These are phyloP conservation scores for Timema podura DNA, from an alignment of 2,888 invertebrate species.

Conservation along the genomic window DNA sequence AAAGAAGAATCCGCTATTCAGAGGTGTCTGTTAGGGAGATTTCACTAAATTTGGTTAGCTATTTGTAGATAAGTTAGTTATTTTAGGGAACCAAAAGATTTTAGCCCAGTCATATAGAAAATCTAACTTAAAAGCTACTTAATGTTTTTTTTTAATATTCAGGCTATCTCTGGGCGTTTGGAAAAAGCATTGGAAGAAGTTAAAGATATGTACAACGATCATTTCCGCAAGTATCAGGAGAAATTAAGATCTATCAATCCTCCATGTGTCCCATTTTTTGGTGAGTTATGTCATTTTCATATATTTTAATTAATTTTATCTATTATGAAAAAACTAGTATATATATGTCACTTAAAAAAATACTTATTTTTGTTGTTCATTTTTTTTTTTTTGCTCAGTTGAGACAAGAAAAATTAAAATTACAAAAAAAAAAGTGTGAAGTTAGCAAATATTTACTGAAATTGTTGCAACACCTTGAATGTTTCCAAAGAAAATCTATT, in stretches of 20 bases:
- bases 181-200: slow-evolving; percentile 83
- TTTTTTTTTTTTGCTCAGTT: neutral
- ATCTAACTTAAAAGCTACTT: neutral
- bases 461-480: too few relatives aligned
- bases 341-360: neutral
- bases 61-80: too few relatives aligned
- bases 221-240: slow-evolving; percentile 89
- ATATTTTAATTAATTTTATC: slow-evolving; percentile 5
- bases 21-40: too few relatives aligned
- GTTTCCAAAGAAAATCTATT: too few relatives aligned
- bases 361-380: neutral
- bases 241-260: slow-evolving; percentile 94
- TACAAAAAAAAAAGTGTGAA: too few relatives aligned
- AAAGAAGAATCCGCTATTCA: too few relatives aligned
- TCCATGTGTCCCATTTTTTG: slow-evolving; percentile 97
- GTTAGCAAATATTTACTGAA: too few relatives aligned
- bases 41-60: too few relatives aligned
- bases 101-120: neutral
- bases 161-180: slow-evolving; percentile 69
- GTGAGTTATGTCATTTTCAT: slow-evolving; percentile 42
- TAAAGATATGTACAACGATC: slow-evolving; percentile 81
- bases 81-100: neutral
- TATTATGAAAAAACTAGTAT: neutral
- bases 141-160: slow-evolving; percentile 32
- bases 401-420: neutral